Percentiles rank a stretch among this genome's conserved stretches.
Evolutionary conservation across 2,113 vertebrate species (phyloP).

Genomic region (Cnemophilus loriae): DNA sequence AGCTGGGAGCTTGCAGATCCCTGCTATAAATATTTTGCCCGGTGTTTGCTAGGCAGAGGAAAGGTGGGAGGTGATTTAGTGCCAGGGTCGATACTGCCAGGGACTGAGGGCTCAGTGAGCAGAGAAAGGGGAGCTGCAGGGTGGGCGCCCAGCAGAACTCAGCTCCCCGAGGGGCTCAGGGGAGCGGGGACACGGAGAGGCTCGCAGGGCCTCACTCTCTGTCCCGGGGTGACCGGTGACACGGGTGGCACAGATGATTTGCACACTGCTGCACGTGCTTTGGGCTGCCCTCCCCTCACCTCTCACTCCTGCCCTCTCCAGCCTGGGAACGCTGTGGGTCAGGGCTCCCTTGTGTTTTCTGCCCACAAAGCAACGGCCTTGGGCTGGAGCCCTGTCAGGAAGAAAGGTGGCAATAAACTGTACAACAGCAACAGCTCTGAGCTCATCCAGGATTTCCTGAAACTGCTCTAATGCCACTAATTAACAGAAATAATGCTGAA

Average conservation of each 20-base stretch:
- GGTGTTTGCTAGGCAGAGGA: neutral
- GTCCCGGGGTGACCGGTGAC: rapidly evolving
- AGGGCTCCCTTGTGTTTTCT: rapidly evolving
- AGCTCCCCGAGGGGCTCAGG: neutral
- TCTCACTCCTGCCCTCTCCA: neutral
- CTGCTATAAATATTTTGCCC: neutral
- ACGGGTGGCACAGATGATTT: rapidly evolving
- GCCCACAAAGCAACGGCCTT: rapidly evolving
- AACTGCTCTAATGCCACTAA: neutral
- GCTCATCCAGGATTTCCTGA: neutral
- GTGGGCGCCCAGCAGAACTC: neutral
- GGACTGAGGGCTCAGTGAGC: neutral
- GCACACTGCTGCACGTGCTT: rapidly evolving
- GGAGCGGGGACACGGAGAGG: rapidly evolving
- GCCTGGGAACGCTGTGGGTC: rapidly evolving
- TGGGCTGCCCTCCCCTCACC: neutral
- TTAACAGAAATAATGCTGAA: conserved; percentile 25
- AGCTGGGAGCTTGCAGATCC: neutral
- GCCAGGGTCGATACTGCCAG: neutral
- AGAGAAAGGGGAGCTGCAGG: neutral
- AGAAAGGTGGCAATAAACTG: neutral
- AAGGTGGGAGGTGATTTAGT: neutral
- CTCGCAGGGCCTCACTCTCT: rapidly evolving
- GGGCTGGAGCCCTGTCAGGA: neutral
- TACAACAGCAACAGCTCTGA: neutral